Percentiles rank a stretch among this genome's conserved stretches.
Conservation (phyloP, 2,113 vertebrate genomes). For the Mungos mungo region DNA sequence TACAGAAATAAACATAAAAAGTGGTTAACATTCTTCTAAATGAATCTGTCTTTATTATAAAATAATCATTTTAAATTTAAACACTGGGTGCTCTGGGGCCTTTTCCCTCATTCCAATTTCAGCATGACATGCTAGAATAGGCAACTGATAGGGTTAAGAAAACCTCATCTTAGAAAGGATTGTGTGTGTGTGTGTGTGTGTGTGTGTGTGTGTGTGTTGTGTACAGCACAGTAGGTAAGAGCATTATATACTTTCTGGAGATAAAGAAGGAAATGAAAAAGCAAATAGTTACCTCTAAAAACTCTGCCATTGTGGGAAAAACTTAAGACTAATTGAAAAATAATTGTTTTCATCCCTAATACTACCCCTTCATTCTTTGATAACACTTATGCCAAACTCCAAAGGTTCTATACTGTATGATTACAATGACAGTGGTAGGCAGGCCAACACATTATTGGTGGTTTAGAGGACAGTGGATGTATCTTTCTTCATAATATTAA, state of each 20-base stretch:
- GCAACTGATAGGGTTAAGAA: neutral
- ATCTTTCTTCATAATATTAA: neutral
- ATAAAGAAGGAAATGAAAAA: neutral
- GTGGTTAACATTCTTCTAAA: neutral
- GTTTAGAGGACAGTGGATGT: neutral
- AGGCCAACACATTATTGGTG: neutral
- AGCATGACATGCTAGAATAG: neutral
- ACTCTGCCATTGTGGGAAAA: neutral
- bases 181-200: too few relatives aligned
- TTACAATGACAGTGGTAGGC: neutral
- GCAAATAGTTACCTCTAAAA: neutral
- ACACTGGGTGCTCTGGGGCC: neutral
- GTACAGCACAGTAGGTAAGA: neutral
- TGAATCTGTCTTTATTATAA: neutral
- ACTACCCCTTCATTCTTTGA: neutral
- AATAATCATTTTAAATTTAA: neutral
- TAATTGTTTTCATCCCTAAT: neutral
- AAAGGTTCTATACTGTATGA: neutral
- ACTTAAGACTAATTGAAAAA: neutral
- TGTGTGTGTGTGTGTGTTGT: too few relatives aligned
- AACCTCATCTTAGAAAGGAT: neutral
- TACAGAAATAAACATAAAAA: neutral
- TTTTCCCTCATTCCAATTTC: neutral
- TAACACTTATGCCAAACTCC: neutral
- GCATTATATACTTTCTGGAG: neutral